Evolutionary conservation across 2,113 vertebrate species (phyloP).

Genomic region (Lontra canadensis): DNA sequence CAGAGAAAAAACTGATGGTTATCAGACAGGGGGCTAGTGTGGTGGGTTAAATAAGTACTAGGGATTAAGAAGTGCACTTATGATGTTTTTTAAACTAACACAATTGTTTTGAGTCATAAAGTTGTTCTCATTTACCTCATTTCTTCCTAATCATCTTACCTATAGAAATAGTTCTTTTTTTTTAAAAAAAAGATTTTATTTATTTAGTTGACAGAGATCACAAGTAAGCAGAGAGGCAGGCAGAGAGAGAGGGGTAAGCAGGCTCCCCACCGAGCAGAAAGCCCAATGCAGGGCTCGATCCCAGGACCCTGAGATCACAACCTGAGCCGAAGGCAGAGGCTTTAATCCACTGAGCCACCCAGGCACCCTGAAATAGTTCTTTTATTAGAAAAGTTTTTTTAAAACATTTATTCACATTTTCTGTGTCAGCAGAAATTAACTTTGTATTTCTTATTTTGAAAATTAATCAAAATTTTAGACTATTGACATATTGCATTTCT

Average conservation of each 20-base stretch:
- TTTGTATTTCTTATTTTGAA: constrained; percentile 55
- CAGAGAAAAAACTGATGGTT: not conserved
- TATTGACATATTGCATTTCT: constrained; percentile 61
- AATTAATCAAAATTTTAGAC: constrained; percentile 54
- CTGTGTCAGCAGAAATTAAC: constrained; percentile 23
- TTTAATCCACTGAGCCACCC: no score
- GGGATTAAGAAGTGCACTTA: not conserved
- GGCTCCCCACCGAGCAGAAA: no score
- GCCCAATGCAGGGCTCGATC: no score
- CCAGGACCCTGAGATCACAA: no score
- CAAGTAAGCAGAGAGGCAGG: no score
- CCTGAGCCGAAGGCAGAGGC: no score
- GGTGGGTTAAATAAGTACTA: not conserved
- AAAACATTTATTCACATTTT: constrained; percentile 59
- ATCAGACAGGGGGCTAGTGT: accelerated
- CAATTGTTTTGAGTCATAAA: constrained; percentile 37
- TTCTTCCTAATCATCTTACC: constrained; percentile 19
- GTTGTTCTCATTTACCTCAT: constrained; percentile 50
- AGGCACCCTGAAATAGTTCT: not conserved
- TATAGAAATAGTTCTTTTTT: constrained; percentile 34
- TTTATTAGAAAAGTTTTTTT: constrained; percentile 62
- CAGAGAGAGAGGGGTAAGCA: no score
- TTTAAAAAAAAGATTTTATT: no score
- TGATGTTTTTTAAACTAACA: not conserved
- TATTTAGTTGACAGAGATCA: no score